These are phyloP conservation scores for Drosophila kanapiae DNA, from an alignment of 1,140 invertebrate genomes.

Conservation along the genomic window DNA sequence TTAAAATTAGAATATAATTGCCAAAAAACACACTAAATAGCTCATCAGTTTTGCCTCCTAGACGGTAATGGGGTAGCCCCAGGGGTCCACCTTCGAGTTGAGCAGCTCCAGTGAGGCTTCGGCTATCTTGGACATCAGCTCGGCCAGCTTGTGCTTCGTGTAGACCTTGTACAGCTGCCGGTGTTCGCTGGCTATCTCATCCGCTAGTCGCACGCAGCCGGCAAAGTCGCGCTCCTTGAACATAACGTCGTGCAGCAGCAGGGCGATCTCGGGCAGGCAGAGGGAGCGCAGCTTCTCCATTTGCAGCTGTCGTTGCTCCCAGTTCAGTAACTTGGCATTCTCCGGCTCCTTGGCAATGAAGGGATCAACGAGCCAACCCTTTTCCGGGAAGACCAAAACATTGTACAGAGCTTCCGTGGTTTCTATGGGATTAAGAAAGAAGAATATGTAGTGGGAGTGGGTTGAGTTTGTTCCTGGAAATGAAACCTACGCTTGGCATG, in stretches of 20 bases:
- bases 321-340: slow-evolving; percentile 55
- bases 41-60: slow-evolving; percentile 38
- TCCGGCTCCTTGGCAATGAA: slow-evolving; percentile 75
- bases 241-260: slow-evolving; percentile 93
- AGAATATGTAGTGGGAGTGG: too few relatives aligned
- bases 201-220: slow-evolving; percentile 92
- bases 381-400: slow-evolving; percentile 94
- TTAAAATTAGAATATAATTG: slow-evolving; percentile 58
- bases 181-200: slow-evolving; percentile 92
- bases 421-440: slow-evolving; percentile 84
- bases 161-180: slow-evolving; percentile 93
- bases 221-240: slow-evolving; percentile 90
- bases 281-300: slow-evolving; percentile 91
- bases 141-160: slow-evolving; percentile 90
- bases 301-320: slow-evolving; percentile 86
- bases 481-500: slow-evolving; percentile 87
- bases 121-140: slow-evolving; percentile 91
- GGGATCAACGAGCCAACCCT: slow-evolving; percentile 94
- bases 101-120: slow-evolving; percentile 92
- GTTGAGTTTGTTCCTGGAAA: too few relatives aligned
- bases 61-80: slow-evolving; percentile 86
- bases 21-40: slow-evolving; percentile 24
- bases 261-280: slow-evolving; percentile 93
- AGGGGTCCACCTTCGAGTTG: slow-evolving; percentile 90
- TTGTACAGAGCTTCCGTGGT: slow-evolving; percentile 94